Percentiles rank a stretch among this genome's conserved stretches.
These are phyloP conservation scores for Columba guinea DNA, from an alignment of 2,797 vertebrate genomes.

Conservation along the genomic window DNA sequence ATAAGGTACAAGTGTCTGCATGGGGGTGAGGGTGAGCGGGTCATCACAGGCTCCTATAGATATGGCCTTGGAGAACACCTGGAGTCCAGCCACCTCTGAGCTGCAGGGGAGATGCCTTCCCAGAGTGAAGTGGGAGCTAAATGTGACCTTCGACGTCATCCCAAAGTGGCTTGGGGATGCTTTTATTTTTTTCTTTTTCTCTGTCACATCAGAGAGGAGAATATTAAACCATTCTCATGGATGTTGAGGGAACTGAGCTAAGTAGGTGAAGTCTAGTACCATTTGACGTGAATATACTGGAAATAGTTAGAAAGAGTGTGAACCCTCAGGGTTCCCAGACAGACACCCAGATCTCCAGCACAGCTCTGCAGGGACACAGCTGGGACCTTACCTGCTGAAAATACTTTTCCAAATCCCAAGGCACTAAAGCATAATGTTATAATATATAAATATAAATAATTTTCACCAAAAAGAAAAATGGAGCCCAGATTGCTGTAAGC, in stretches of 20 bases:
- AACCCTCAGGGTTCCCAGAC: neutral
- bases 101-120: neutral
- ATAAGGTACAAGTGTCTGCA: neutral
- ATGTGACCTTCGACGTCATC: neutral
- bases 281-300: neutral
- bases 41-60: neutral
- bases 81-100: neutral
- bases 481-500: neutral
- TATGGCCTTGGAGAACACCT: neutral
- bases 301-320: neutral
- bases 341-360: neutral
- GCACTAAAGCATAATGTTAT: neutral
- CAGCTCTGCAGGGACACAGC: neutral
- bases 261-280: neutral
- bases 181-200: neutral
- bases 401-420: neutral
- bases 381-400: neutral
- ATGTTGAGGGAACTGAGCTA: neutral
- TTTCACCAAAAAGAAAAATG: neutral
- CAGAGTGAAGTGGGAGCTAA: neutral
- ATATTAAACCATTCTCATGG: neutral
- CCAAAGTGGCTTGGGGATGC: neutral
- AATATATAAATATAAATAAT: neutral
- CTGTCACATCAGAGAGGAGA: neutral
- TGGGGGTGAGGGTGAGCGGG: accelerated